Base-by-base conservation (phyloP, 2,888 invertebrate species). In the Nezara viridula region DNA sequence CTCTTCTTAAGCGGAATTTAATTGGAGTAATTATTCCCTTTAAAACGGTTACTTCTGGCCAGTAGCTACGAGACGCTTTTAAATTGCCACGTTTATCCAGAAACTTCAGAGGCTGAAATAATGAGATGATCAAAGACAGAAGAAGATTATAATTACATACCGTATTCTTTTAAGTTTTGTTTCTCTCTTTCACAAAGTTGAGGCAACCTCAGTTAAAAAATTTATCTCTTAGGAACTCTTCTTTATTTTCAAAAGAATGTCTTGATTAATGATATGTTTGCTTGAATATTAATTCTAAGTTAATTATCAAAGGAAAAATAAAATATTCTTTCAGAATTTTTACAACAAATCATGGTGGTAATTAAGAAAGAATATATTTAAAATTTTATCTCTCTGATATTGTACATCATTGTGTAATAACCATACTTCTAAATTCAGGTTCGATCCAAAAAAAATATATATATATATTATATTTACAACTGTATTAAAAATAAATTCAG, bases 41-140 rank as follows among this genome's bases (percentile, higher is more conserved):
- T 81, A 44, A 44, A 44, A 24, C 81, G 40, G 81, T 81, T 81
- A 77, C 44, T 81, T 44, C n/a, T 81, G n/a, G 77, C 32, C 77
- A 77, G 77, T 40, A 47, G 44, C n/a, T 44, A 12, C 81, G n/a
- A 21, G 44, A n/a, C 44, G 81, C 81, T 81, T 81, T 81, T 81
- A 47, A 81, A 81, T 81, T 47, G 44, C 44, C 81, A 44, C 81
- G 66, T 73, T 73, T 73, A 73, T 73, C 66, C 66, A 37, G 66
- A n/a, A 21, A 81, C 44, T 44, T 81, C 12, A 81, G 44, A 44
- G 81, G 81, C 44, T 81, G 44, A 24, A 81, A 44, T 81, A 81
- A 81, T 47, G 44, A 47, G 81, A 81, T 81, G 81, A 40, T 44
- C 81, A 81, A 81, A 81, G 81, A n/a, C 81, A 81, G 81, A 81